These are phyloP conservation scores for Archaeoteleia sp. DNA, from an alignment of 2,888 invertebrate genomes.

Conservation along the genomic window DNA sequence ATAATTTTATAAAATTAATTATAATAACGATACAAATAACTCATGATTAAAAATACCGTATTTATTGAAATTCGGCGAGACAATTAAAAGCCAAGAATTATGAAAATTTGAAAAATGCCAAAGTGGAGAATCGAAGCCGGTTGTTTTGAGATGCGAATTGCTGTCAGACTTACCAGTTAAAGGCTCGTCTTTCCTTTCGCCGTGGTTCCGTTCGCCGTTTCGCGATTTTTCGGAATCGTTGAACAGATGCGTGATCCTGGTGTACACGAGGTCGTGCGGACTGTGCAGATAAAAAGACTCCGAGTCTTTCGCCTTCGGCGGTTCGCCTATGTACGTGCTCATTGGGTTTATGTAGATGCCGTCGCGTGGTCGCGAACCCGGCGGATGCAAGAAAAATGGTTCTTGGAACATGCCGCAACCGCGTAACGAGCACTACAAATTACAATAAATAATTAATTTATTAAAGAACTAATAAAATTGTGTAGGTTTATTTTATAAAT, in stretches of 20 bases:
- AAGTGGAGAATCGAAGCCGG: no score
- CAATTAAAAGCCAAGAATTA: no score
- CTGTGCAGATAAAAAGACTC: conserved; percentile 91
- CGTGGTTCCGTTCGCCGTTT: conserved; percentile 55
- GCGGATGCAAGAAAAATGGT: conserved; percentile 73
- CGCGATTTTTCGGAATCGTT: conserved; percentile 71
- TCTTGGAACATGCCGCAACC: conserved; percentile 72
- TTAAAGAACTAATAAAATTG: no score
- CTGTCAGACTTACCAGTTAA: conserved; percentile 74
- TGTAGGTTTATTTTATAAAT: no score
- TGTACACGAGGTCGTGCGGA: conserved; percentile 87
- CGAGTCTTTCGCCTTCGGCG: conserved; percentile 65
- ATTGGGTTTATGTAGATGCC: conserved; percentile 91
- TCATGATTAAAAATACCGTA: no score
- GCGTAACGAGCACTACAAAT: conserved; percentile 66
- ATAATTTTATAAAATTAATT: no score
- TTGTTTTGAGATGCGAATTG: no score
- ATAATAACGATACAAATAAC: no score
- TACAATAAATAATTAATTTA: no score
- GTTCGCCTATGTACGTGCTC: conserved; percentile 75
- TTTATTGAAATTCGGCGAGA: no score
- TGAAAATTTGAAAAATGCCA: no score
- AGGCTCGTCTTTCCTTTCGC: conserved; percentile 71
- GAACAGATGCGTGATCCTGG: conserved; percentile 89
- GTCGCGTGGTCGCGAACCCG: conserved; percentile 79